Evolutionary conservation across 2,888 invertebrate species (phyloP).

Genomic region (Rhabditoides inermis): DNA sequence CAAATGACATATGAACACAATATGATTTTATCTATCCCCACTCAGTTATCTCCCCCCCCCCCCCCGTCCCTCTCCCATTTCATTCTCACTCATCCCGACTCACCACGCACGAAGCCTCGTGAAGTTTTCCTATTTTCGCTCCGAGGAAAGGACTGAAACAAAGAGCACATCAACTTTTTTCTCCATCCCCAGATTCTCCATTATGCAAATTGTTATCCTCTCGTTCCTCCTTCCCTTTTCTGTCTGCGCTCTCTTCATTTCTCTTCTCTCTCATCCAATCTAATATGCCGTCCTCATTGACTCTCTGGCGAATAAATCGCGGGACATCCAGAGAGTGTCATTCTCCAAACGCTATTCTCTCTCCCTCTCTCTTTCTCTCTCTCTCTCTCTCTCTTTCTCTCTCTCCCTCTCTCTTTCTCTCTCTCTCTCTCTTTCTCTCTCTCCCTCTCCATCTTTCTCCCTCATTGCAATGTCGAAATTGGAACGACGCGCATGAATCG

Average conservation of each 20-base stretch:
- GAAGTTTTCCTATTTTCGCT: conserved; percentile 85
- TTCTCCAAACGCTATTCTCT: neutral
- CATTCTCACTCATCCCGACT: conserved; percentile 53
- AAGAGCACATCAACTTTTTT: neutral
- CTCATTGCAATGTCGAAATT: neutral
- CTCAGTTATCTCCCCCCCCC: neutral
- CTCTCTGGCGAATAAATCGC: too few relatives aligned
- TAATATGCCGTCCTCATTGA: neutral
- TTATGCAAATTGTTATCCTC: neutral
- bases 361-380: neutral
- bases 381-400: neutral
- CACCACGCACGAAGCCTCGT: conserved; percentile 94
- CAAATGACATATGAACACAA: too few relatives aligned
- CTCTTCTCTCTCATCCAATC: neutral
- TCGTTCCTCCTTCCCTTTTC: neutral
- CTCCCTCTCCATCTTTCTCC: neutral
- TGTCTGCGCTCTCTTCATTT: neutral
- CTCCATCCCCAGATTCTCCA: neutral
- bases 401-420: neutral
- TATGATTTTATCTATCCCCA: too few relatives aligned
- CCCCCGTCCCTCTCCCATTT: neutral
- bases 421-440: neutral
- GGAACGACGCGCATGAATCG: too few relatives aligned
- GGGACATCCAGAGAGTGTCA: too few relatives aligned
- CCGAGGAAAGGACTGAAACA: conserved; percentile 81